Percentiles rank a stretch among this genome's conserved stretches.
These are phyloP conservation scores for Rhopalosiphum padi DNA, from an alignment of 1,140 invertebrate species.

Conservation along the genomic window DNA sequence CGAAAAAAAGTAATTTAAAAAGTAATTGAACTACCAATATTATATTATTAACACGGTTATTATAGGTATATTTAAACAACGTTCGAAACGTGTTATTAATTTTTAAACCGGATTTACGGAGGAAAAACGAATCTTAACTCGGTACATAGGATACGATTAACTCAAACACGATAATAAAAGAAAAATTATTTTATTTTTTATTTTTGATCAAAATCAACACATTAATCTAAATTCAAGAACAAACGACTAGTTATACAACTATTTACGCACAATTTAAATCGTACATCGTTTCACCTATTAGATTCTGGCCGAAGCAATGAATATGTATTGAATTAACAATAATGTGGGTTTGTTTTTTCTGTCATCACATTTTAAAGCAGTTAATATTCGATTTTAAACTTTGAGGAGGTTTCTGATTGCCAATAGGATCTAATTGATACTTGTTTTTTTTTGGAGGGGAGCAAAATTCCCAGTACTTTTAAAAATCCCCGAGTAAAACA, in stretches of 20 bases:
- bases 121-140: neutral
- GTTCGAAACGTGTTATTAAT: neutral
- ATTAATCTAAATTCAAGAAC: neutral
- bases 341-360: too few relatives aligned
- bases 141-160: neutral
- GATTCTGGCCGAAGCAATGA: too few relatives aligned
- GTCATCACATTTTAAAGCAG: too few relatives aligned
- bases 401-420: too few relatives aligned
- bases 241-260: neutral
- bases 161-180: neutral
- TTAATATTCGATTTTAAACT: too few relatives aligned
- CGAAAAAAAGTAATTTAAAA: neutral
- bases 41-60: neutral
- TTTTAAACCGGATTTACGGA: neutral
- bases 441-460: too few relatives aligned
- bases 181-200: neutral
- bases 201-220: neutral
- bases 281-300: too few relatives aligned
- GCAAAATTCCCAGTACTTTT: too few relatives aligned
- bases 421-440: too few relatives aligned
- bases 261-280: neutral
- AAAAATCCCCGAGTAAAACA: too few relatives aligned
- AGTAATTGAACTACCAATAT: neutral
- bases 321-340: too few relatives aligned
- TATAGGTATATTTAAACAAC: neutral